Base-by-base conservation (phyloP, 2,797 vertebrate species). In the Amniataba percoides region DNA sequence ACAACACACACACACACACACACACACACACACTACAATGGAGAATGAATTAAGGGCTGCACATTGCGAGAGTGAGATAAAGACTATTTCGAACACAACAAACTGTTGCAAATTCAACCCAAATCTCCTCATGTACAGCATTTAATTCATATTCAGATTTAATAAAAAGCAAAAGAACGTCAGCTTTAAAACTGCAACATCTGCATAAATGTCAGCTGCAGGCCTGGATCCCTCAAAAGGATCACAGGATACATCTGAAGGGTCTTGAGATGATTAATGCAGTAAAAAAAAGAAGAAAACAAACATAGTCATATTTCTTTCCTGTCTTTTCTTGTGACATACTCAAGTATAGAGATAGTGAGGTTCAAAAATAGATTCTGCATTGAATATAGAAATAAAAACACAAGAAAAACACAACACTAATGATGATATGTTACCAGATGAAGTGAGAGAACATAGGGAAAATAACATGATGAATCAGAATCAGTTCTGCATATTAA, bases 21-120 rank as follows among this genome's bases (percentile, higher is more conserved):
- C 77, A 81, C 49, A 88, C 68, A 72, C 77, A 81, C 49, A 88
- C 68, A 81, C 81, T 71, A 92, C 86, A 90, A 94, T 88, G 89
- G 84, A 85, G 87, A 83, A 80, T 74, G 76, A 86, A 89, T 77
- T 81, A 71, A 76, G 71, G 42, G 57, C 66, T 80, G 84, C 55
- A 76, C 21, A 74, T 71, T 45, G 53, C 63, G 72, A 73, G 40
- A 84, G 55, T 64, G 69, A 83, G 53, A 68, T 77, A 46, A 81
- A 31, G 40, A 80, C 51, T 74, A 60, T 58, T 74, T 73, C 77
- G 77, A 76, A 79, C 43, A 74, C 69, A 25, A 76, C 55, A 83
- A 87, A 82, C 18, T 79, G 65, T 14, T 64, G 56, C 62, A 51
- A 55, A 69, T 18, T 55, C 3, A 21, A 67, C 18, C 45, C 43